These are phyloP conservation scores for Sialis fuliginosa DNA, from an alignment of 2,888 invertebrate species.

Conservation along the genomic window DNA sequence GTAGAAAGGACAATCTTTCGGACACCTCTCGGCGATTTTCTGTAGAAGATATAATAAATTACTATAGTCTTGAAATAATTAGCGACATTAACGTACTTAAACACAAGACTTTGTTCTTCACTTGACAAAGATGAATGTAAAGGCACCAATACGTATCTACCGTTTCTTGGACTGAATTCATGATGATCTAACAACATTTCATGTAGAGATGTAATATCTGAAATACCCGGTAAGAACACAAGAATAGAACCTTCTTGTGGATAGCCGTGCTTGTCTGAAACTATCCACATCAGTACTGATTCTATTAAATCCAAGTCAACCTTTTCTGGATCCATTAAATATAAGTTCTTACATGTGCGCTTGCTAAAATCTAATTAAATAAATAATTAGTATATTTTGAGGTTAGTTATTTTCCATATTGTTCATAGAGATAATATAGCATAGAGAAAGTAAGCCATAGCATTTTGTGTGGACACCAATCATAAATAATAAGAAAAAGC, in stretches of 20 bases:
- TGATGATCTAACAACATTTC: conserved; percentile 47
- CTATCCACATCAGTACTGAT: conserved; percentile 47
- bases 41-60: conserved; percentile 29
- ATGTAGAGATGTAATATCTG: conserved; percentile 55
- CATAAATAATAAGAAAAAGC: too few relatives aligned
- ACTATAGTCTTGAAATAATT: conserved; percentile 2
- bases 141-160: conserved; percentile 57
- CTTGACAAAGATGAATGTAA: conserved; percentile 72
- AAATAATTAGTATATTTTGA: background rate
- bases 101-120: conserved; percentile 65
- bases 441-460: too few relatives aligned
- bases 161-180: conserved; percentile 41
- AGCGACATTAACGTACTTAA: conserved; percentile 25
- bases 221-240: conserved; percentile 62
- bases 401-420: background rate
- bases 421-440: too few relatives aligned
- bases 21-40: conserved; percentile 46
- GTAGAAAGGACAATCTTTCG: conserved; percentile 81
- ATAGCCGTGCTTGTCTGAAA: conserved; percentile 48
- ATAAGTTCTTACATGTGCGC: conserved; percentile 52
- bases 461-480: too few relatives aligned
- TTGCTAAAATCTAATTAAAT: conserved; percentile 30
- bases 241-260: conserved; percentile 57
- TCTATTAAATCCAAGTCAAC: conserved; percentile 65
- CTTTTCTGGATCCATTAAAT: conserved; percentile 57